phyloP scores from a whole-genome alignment of 2,797 vertebrate species.

The Pteronotus mesoamericanus region DNA sequence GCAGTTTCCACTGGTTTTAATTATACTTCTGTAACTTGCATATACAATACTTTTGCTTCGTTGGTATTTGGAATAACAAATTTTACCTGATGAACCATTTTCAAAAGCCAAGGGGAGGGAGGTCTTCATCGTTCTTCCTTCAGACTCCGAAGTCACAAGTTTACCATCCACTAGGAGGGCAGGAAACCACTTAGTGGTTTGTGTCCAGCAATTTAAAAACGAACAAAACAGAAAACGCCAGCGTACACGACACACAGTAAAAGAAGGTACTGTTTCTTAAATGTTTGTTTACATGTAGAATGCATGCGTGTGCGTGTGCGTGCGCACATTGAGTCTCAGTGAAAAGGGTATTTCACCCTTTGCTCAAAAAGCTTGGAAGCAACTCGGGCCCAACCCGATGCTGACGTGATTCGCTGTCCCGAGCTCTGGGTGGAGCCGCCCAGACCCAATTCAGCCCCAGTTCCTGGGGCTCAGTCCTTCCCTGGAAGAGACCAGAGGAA shows the following conservation, averaged over 20 bases:
- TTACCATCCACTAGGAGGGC: too few species aligned
- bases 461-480: neutral
- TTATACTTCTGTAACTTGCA: neutral
- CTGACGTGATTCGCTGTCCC: neutral
- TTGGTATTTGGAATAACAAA: neutral
- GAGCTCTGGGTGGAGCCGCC: neutral
- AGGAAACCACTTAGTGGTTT: neutral
- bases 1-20: neutral
- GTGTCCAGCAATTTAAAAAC: neutral
- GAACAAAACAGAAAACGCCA: neutral
- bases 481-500: neutral
- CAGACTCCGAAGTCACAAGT: neutral
- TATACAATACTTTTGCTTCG: neutral
- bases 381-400: neutral
- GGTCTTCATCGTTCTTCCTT: neutral
- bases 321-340: too few species aligned
- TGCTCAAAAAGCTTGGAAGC: neutral
- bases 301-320: too few species aligned
- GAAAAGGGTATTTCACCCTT: neutral
- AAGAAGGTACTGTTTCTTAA: neutral
- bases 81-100: neutral
- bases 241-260: neutral
- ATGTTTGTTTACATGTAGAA: neutral
- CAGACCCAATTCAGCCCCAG: neutral
- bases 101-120: neutral